Base-by-base conservation (phyloP, 2,113 vertebrate genomes). In the cattle (Bos taurus) region DNA sequence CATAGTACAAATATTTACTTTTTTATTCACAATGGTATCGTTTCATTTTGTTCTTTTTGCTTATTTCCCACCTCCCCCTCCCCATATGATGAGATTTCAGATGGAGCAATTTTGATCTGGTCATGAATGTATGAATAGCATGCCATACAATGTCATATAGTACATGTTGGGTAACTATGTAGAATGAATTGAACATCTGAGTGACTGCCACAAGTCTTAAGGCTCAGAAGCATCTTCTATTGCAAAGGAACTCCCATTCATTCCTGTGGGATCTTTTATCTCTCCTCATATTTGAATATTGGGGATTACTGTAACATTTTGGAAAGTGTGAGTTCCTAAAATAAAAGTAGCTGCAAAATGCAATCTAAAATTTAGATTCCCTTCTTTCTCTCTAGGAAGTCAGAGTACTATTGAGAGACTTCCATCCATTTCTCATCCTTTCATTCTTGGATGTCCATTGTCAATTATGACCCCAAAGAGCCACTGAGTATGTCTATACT, bases 151-250 rank as follows among this genome's bases (percentile, higher is more conserved):
- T 59, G 23, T 11, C 19, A 50, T 50, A 2, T 3, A 43, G 33
- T 12, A 81, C 10, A 2, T 52, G 4, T 15, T 77, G 16, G 14
- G 17, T 54, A 71, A 12, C 3, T 21, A 13, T 36, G 36, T 43
- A n/a, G 62, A 56, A 15, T 43, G 19, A n/a, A 78, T 28, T 15
- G 11, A 46, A 87, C 67, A 14, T 71, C 62, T 21, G 36, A 80
- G 19, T 50, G 16, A 48, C 36, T 59, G 46, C 1, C 33, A 40
- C 11, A 19, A 5, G 12, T 8, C n/a, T 19, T 2, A 0, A 40
- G n/a, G 16, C 12, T 28, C 6, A 43, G 74, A 21, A n/a, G 10
- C 15, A 25, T 57, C 11, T 25, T 9, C 15, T 11, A 9, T 8
- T 40, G 48, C 0, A 48, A 25, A 86, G 33, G 14, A 30, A 6